phyloP scores from a whole-genome alignment of 2,888 invertebrate genomes.

The Apamea monoglypha region DNA sequence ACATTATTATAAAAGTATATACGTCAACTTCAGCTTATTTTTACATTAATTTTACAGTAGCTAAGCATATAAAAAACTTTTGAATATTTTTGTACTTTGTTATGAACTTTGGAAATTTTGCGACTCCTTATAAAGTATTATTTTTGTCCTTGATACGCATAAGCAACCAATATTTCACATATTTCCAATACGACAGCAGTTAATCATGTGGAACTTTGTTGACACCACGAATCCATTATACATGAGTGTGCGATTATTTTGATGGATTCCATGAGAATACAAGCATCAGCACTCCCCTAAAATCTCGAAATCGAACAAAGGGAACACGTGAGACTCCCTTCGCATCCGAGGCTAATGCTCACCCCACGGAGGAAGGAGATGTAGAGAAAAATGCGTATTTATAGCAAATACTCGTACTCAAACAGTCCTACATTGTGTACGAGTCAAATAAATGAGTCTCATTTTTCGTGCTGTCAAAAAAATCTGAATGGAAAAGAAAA shows the following conservation, averaged over 20 bases:
- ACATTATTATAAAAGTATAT: slow-evolving; percentile 48
- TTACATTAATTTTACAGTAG: slow-evolving; percentile 63
- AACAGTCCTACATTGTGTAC: slow-evolving; percentile 91
- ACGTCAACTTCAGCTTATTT: slow-evolving; percentile 52
- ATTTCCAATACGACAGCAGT: slow-evolving; percentile 74
- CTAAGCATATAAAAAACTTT: slow-evolving; percentile 52
- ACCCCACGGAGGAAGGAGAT: slow-evolving; percentile 89
- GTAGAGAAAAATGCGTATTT: slow-evolving; percentile 90
- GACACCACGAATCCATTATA: slow-evolving; percentile 86
- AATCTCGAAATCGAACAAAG: slow-evolving; percentile 89
- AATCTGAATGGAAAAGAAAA: slow-evolving; percentile 90
- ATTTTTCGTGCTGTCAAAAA: slow-evolving; percentile 91
- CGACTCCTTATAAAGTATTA: slow-evolving; percentile 49
- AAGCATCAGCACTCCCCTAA: slow-evolving; percentile 89
- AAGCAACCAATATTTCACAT: slow-evolving; percentile 64
- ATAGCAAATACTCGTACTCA: slow-evolving; percentile 91
- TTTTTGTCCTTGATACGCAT: slow-evolving; percentile 60
- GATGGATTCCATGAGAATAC: slow-evolving; percentile 88
- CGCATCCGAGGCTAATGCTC: slow-evolving; percentile 87
- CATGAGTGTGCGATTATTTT: slow-evolving; percentile 88
- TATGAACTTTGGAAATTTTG: slow-evolving; percentile 32
- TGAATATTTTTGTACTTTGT: slow-evolving; percentile 60
- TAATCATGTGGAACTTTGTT: slow-evolving; percentile 83
- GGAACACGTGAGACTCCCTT: slow-evolving; percentile 89
- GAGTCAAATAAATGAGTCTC: slow-evolving; percentile 90